Conservation (phyloP, 2,113 vertebrate genomes). For the Ceyx melanurus region DNA sequence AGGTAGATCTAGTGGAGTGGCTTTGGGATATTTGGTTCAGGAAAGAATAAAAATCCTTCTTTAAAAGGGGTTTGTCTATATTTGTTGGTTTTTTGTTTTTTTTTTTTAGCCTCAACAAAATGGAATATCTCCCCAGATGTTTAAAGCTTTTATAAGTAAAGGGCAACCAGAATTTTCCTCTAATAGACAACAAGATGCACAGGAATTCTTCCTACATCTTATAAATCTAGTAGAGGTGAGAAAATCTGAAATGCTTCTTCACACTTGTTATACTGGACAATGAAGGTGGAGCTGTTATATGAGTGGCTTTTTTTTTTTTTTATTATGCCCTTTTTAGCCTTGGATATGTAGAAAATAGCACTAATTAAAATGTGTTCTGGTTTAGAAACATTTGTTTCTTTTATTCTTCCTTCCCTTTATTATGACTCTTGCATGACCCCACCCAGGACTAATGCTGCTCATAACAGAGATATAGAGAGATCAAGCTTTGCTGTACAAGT, state of each 20-base stretch:
- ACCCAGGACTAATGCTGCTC: neutral
- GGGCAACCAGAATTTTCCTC: conserved; percentile 95
- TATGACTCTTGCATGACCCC: neutral
- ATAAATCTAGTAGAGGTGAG: conserved; percentile 93
- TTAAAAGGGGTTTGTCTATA: neutral
- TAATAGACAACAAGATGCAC: conserved; percentile 92
- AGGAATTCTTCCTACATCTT: conserved; percentile 91
- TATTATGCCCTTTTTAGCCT: neutral
- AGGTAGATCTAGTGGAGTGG: neutral
- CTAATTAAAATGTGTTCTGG: neutral
- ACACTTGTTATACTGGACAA: neutral
- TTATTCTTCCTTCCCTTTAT: neutral
- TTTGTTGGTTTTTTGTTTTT: neutral
- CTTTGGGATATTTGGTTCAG: neutral
- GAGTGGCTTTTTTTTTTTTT: neutral
- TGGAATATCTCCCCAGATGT: conserved; percentile 91
- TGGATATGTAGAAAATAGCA: neutral
- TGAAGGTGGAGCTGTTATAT: neutral
- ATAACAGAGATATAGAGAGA: neutral
- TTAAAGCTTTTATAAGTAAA: conserved; percentile 91
- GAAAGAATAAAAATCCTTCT: neutral
- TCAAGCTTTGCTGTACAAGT: neutral
- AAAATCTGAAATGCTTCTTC: neutral
- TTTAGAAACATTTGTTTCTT: neutral
- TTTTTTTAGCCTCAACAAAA: conserved; percentile 85